Base-by-base conservation (phyloP, 2,797 vertebrate species). In the Poecilia picta region DNA sequence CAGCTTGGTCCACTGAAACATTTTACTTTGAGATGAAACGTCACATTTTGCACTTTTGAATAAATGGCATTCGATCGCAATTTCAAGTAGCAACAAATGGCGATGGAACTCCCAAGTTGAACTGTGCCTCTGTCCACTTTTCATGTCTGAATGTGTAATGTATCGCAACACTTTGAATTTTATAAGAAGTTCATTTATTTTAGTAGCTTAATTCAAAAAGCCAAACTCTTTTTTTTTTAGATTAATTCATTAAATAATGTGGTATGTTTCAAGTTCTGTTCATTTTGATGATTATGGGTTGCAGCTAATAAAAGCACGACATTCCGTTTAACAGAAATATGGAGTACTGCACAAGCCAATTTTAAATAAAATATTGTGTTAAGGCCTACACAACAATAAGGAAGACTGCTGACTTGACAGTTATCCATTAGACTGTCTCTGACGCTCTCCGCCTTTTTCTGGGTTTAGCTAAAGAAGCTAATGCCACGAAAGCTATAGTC, bases 1-100 rank as follows among this genome's bases (percentile, higher is more conserved):
- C 77, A 83, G 51, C 78, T 82, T 80, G 84, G 81, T 76, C 84
- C 80, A 84, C 81, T 85, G 51, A 59, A 80, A 88, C 79, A 83
- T 72, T 25, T 76, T 80, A 80, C 80, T 81, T 41, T 84, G 23
- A 85, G 80, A 78, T 77, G 74, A 76, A 64, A 80, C 79, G 49
- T 77, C 68, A 84, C 75, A 73, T 72, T 83, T 78, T 4, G 73
- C 76, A 53, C 39, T 74, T 66, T 62, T 74, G 62, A 66, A 81
- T 72, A 81, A 81, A 91, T 88, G 88, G 83, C 77, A 79, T 75
- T 84, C 78, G 76, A 86, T 80, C 78, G 77, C 80, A 89, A 86
- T 88, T 62, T 85, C 74, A 28, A 83, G 85, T 45, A 80, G 77
- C 75, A 77, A 81, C 76, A 53, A 31, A 23, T 73, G 59, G 68